phyloP scores from a whole-genome alignment of 2,113 vertebrate genomes.

The Crocuta crocuta region DNA sequence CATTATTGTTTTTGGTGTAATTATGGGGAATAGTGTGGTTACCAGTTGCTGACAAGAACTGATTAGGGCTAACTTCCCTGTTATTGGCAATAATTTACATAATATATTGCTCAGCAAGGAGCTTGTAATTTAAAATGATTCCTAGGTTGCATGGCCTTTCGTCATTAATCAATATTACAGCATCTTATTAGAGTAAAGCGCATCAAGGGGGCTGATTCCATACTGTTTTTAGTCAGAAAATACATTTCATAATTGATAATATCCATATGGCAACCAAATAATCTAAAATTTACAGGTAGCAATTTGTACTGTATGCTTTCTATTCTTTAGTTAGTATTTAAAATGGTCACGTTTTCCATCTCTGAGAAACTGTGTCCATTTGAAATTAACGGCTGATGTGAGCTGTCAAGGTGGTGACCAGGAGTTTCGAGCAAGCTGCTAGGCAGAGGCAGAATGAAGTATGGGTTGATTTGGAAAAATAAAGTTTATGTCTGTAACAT shows the following conservation, averaged over 20 bases:
- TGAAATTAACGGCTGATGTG: not conserved
- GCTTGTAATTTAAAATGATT: constrained; percentile 74
- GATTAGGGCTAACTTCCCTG: not conserved
- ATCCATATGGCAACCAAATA: not conserved
- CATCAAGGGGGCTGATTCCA: not conserved
- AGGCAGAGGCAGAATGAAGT: not conserved
- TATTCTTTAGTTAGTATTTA: constrained; percentile 21
- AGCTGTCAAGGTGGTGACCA: fast-evolving
- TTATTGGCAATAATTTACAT: constrained; percentile 67
- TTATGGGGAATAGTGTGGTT: not conserved
- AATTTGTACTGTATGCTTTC: not conserved
- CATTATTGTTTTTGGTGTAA: constrained; percentile 31
- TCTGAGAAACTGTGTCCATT: not conserved
- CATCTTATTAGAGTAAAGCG: constrained; percentile 58
- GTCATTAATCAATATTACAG: constrained; percentile 50
- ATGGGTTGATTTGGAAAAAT: not conserved
- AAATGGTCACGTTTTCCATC: not conserved
- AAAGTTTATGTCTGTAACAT: fast-evolving
- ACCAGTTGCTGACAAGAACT: not conserved
- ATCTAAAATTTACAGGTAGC: not conserved
- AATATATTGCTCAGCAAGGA: constrained; percentile 66
- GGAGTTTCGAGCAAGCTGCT: not conserved
- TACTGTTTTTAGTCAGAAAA: constrained; percentile 39
- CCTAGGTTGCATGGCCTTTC: constrained; percentile 1
- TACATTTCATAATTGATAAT: not conserved